phyloP scores from a whole-genome alignment of 2,113 vertebrate species.

The Sciurus niger region DNA sequence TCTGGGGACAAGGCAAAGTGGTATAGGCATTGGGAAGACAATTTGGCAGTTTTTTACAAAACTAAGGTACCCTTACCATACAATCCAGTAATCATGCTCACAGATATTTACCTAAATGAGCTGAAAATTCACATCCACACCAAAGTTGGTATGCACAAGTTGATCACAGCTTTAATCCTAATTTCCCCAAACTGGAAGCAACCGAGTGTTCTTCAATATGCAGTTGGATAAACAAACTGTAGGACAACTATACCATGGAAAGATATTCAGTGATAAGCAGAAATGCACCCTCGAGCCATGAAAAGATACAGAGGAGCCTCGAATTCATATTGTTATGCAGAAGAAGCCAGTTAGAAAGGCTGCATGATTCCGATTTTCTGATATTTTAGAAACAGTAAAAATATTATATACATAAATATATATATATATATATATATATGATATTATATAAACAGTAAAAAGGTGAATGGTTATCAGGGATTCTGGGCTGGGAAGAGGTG shows the following conservation, averaged over 20 bases:
- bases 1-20: neutral
- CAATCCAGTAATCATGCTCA: neutral
- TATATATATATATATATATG: too few species aligned
- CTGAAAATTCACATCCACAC: neutral
- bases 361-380: neutral
- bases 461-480: too few species aligned
- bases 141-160: neutral
- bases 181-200: neutral
- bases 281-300: neutral
- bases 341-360: neutral
- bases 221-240: neutral
- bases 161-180: neutral
- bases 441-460: too few species aligned
- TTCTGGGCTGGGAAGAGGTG: neutral
- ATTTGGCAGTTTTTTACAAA: neutral
- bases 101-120: neutral
- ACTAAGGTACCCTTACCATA: neutral
- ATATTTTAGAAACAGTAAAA: neutral
- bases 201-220: neutral
- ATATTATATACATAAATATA: too few species aligned
- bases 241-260: neutral
- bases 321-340: neutral
- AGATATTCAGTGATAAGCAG: neutral
- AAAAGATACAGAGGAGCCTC: neutral
- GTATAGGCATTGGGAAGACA: neutral